Evolutionary conservation across 2,113 vertebrate species (phyloP), one percentile per base, ranked within the genome.

Genomic region (Tricholaema leucomelas): DNA sequence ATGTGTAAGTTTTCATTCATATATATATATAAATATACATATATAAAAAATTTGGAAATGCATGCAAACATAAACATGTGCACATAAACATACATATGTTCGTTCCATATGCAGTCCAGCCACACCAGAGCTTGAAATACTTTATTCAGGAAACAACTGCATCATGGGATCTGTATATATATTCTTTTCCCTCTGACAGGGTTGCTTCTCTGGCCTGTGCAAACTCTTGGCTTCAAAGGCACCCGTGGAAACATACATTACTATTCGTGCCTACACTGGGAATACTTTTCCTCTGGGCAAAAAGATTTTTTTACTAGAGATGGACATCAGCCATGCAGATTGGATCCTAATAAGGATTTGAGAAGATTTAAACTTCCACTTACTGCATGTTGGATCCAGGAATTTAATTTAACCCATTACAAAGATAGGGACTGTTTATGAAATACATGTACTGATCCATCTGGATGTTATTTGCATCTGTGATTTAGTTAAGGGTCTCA

Each of bases 391-490:
- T 76, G 67, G n/a, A 88, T 87, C 77, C 94, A 90, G 77, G 63
- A 84, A 93, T 95, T 82, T 92, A 87, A 92, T 90, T 90, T 92
- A 95, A 93, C 1, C 78, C 73, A 56, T 85, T 85, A 82, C 40
- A 82, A 84, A 82, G 74, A 94, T 87, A 96, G 70, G 40, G 31
- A 79, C 67, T 79, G 44, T 77, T 92, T 95, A 94, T 85, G 75
- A 93, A 95, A 88, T 92, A 76, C 36, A 35, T 90, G 30, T 73
- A 76, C 83, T 88, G 74, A 94, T 94, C 86, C 90, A 96, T 96
- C 92, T 96, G 94, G 86, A 91, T 94, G 67, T 80, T 94, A 91
- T 94, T 95, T 96, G 46, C 81, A 87, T 93, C 87, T 92, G 67
- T 92, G 81, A 93, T 87, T 92, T 92, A 87, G 88, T 87, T 94